Evolutionary conservation across 2,888 invertebrate species (phyloP).

Genomic region (Agriopis aurantiaria): DNA sequence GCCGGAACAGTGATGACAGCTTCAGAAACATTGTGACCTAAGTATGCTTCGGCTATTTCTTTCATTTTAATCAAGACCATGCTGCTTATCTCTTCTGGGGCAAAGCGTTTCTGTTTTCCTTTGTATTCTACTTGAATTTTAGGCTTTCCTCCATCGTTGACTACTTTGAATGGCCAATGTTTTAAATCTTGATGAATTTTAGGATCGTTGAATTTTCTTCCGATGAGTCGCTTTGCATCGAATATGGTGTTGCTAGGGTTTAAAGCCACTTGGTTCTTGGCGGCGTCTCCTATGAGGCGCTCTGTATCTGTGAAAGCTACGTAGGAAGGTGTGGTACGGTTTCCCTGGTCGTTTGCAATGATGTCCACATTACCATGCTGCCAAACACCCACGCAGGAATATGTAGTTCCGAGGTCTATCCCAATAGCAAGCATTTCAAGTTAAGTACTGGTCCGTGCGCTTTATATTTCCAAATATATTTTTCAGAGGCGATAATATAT

Average conservation of each 20-base stretch:
- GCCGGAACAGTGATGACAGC: slow-evolving; percentile 94
- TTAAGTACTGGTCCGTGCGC: neutral
- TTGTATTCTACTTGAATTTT: slow-evolving; percentile 89
- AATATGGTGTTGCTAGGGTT: slow-evolving; percentile 92
- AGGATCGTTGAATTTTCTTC: slow-evolving; percentile 90
- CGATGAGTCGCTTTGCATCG: slow-evolving; percentile 93
- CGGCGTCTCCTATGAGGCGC: slow-evolving; percentile 89
- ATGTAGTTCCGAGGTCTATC: slow-evolving; percentile 85
- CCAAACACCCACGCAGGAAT: slow-evolving; percentile 83
- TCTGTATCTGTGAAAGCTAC: slow-evolving; percentile 89
- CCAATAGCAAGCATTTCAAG: slow-evolving; percentile 78
- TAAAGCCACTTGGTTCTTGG: slow-evolving; percentile 90
- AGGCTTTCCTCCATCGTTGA: slow-evolving; percentile 88
- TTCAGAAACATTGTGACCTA: slow-evolving; percentile 88
- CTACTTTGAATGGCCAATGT: slow-evolving; percentile 93
- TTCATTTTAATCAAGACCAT: slow-evolving; percentile 87
- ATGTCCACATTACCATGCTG: slow-evolving; percentile 91
- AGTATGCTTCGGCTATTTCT: slow-evolving; percentile 90
- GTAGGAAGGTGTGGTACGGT: slow-evolving; percentile 90
- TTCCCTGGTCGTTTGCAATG: slow-evolving; percentile 89
- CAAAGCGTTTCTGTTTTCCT: slow-evolving; percentile 87
- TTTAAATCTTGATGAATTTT: slow-evolving; percentile 92
- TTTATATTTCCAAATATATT: neutral
- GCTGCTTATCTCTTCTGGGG: slow-evolving; percentile 90
- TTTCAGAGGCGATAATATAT: no score